Evolutionary conservation across 2,797 vertebrate genomes (phyloP).

Genomic region (Coluber constrictor): DNA sequence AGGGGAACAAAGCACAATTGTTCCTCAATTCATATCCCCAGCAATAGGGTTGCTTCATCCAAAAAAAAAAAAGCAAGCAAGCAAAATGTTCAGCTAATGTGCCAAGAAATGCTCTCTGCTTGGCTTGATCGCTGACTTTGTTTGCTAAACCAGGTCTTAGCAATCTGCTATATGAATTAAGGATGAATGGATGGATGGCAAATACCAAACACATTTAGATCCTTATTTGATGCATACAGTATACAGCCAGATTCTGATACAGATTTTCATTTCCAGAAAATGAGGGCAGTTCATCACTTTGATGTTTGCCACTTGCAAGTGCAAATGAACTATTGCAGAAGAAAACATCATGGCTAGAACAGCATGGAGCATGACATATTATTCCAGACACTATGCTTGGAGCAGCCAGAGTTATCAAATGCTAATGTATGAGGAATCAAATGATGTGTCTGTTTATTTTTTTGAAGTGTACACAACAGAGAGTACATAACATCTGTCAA

Average conservation of each 20-base stretch:
- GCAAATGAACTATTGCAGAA: background rate
- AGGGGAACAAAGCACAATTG: background rate
- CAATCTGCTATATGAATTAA: slow-evolving; percentile 4
- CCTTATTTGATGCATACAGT: background rate
- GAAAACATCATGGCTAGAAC: background rate
- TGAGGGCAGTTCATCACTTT: background rate
- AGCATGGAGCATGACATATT: background rate
- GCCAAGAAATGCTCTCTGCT: background rate
- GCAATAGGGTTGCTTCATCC: background rate
- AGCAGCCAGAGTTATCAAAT: background rate
- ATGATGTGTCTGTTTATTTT: background rate
- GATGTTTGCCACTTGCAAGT: background rate
- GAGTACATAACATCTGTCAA: background rate
- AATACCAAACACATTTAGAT: background rate
- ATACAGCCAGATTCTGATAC: background rate
- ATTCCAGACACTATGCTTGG: background rate
- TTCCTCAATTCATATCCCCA: background rate
- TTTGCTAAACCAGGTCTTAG: background rate
- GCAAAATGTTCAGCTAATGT: background rate
- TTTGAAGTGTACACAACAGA: background rate
- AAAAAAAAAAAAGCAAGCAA: background rate
- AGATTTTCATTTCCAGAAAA: background rate
- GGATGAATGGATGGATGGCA: background rate
- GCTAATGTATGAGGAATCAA: background rate
- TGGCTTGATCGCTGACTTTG: background rate